These are phyloP conservation scores for Bucorvus abyssinicus DNA, from an alignment of 2,797 vertebrate species.

Conservation along the genomic window DNA sequence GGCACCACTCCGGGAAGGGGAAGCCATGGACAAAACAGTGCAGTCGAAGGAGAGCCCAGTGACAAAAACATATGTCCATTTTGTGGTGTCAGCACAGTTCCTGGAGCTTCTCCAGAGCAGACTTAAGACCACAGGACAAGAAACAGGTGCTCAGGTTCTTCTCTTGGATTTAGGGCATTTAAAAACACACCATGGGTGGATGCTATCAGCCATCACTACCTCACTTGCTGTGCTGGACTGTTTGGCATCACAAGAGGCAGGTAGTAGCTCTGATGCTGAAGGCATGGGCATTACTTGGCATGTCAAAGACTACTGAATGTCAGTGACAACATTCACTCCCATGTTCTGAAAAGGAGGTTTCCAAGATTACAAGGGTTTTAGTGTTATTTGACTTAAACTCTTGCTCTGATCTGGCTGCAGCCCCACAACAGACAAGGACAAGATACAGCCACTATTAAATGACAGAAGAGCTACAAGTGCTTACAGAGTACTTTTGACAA, in stretches of 20 bases:
- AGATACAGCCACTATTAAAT: background rate
- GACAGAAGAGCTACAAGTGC: background rate
- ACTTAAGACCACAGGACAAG: background rate
- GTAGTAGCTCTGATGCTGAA: background rate
- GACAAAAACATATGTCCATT: fast-evolving
- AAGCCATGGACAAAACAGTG: background rate
- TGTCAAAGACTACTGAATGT: background rate
- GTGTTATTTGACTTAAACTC: background rate
- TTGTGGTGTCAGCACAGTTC: background rate
- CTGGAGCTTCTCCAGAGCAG: background rate
- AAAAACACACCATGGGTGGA: background rate
- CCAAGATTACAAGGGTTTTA: background rate
- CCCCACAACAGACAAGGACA: background rate
- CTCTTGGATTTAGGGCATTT: background rate
- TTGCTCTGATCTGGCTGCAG: background rate
- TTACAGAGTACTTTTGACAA: background rate
- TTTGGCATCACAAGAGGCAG: background rate
- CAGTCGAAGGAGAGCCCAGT: background rate
- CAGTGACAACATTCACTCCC: background rate
- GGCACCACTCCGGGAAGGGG: background rate
- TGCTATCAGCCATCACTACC: background rate
- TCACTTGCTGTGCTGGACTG: background rate
- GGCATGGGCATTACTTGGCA: background rate
- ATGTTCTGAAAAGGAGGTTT: background rate
- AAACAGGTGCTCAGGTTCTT: background rate